A percentile compares a stretch with the other conserved stretches of the same genome.
These are phyloP conservation scores for Dunckerocampus dactyliophorus DNA, from an alignment of 2,113 vertebrate species.

Conservation along the genomic window DNA sequence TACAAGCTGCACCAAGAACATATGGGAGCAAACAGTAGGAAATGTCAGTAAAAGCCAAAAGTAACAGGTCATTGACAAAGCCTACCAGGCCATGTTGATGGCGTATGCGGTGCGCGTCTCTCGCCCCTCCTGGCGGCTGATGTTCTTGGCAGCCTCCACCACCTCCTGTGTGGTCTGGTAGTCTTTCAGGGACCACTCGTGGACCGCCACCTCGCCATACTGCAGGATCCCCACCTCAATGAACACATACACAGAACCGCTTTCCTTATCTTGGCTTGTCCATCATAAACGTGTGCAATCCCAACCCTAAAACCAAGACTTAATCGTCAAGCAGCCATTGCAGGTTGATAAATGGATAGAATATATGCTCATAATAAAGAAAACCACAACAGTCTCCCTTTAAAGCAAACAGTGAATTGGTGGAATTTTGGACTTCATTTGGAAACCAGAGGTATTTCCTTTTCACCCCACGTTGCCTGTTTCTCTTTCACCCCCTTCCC, in stretches of 20 bases:
- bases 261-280: background rate
- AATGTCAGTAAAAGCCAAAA: slow-evolving; percentile 10
- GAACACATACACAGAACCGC: slow-evolving; percentile 10
- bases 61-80: slow-evolving; percentile 14
- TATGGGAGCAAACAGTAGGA: slow-evolving; percentile 7
- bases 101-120: slow-evolving; percentile 89
- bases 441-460: slow-evolving; percentile 72
- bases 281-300: background rate
- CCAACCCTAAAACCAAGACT: background rate
- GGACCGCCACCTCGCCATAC: slow-evolving; percentile 84
- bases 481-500: slow-evolving; percentile 34
- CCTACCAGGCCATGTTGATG: slow-evolving; percentile 84
- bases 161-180: slow-evolving; percentile 82
- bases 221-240: slow-evolving; percentile 88
- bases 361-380: background rate
- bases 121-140: slow-evolving; percentile 88
- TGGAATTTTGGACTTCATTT: slow-evolving; percentile 60
- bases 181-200: slow-evolving; percentile 87
- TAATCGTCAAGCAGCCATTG: background rate
- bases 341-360: background rate
- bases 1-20: background rate
- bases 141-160: slow-evolving; percentile 86
- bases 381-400: slow-evolving; percentile 6
- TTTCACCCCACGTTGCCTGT: slow-evolving; percentile 59
- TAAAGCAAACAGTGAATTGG: slow-evolving; percentile 51